phyloP scores from a whole-genome alignment of 2,888 invertebrate species.

The Calliphora vomitoria region DNA sequence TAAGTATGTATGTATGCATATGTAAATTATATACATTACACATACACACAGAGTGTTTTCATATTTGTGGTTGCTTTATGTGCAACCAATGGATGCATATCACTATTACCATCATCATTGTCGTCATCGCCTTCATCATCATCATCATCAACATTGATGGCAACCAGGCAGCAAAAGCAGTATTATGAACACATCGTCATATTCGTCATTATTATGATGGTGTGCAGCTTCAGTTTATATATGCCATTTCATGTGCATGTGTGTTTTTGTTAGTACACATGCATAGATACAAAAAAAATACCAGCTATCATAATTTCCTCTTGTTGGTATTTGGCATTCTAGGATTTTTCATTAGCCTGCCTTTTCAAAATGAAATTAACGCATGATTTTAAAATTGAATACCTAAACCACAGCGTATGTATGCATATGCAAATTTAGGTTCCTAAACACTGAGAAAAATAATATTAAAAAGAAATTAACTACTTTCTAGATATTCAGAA shows the following conservation, averaged over 20 bases:
- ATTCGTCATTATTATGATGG: constrained; percentile 21
- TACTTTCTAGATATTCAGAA: too few species aligned
- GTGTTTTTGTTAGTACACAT: background rate
- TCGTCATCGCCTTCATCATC: constrained; percentile 13
- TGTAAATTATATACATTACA: background rate
- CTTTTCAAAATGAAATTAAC: constrained; percentile 59
- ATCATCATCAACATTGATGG: constrained; percentile 21
- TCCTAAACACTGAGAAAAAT: constrained; percentile 3
- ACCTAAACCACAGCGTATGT: constrained; percentile 42
- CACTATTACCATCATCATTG: constrained; percentile 27
- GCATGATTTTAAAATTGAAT: constrained; percentile 59
- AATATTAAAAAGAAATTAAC: too few species aligned
- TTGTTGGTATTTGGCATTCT: constrained; percentile 44
- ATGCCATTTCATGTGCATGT: background rate
- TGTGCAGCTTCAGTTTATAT: background rate
- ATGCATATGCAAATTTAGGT: background rate
- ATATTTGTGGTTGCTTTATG: constrained; percentile 56
- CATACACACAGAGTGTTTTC: constrained; percentile 35
- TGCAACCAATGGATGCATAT: constrained; percentile 50
- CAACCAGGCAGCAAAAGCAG: background rate
- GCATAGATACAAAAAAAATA: background rate
- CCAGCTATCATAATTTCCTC: constrained; percentile 57
- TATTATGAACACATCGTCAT: constrained; percentile 7
- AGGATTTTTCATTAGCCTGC: constrained; percentile 56
- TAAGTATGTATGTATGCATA: background rate